Base-by-base conservation (phyloP, 1,140 invertebrate species). In the Drosophila nigromelanica region DNA sequence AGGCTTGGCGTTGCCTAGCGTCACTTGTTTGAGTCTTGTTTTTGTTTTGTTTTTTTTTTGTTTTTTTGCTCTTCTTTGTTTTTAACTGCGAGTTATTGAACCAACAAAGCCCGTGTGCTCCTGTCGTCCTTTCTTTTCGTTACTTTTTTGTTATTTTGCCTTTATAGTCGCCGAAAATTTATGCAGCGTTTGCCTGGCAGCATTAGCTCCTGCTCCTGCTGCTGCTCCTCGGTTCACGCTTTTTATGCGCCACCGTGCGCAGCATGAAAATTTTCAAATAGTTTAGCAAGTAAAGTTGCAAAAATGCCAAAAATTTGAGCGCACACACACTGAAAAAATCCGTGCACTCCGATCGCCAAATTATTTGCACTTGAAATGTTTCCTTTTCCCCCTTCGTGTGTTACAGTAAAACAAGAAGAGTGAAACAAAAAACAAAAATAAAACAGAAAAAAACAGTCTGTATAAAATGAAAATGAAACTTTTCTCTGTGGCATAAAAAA, bases 241-340 rank as follows among this genome's bases (percentile, higher is more conserved):
- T 62, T 72, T 67, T 73, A 62, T 72, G 60, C 55, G 48, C 56
- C 62, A 62, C 70, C 73, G 61, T 73, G 74, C 70, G 54, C 69
- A 69, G 62, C 77, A 77, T 66, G 43, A 59, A 87, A 81, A 81
- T 78, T 82, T 76, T 63, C 45, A 87, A 86, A 86, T 82, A 87
- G 81, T 86, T 86, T 82, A 78, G 78, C 81, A 75, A 85, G 78
- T 81, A 78, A 78, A 86, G 75, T 85, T 87, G 74, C 82, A 76
- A 81, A 81, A 78, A 87, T 86, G 71, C 81, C 75, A 81, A 86
- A 81, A 69, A 87, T 75, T 64, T 71, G 10, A 45, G 39, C 48
- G 39, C 54, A 45, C 45, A 27, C 21, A 42, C 39, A 45, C 15
- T 35, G 11, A 1, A 24, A 50, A 85, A 81, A 78, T 87, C 78